These are phyloP conservation scores for Pasiphila rectangulata DNA, from an alignment of 2,888 invertebrate species.

Conservation along the genomic window DNA sequence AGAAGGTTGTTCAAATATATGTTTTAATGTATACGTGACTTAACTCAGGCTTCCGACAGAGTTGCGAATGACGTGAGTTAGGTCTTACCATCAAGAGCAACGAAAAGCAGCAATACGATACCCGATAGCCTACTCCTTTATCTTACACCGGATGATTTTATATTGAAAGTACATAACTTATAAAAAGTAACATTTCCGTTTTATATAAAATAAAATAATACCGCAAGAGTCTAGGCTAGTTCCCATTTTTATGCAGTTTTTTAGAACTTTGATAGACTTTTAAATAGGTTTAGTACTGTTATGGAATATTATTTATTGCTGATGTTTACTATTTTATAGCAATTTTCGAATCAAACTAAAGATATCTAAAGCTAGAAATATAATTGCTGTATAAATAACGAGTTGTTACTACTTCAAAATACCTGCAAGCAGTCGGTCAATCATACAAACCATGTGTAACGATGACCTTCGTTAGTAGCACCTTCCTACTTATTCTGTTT, in stretches of 20 bases:
- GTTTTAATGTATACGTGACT: constrained; percentile 55
- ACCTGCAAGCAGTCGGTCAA: constrained; percentile 25
- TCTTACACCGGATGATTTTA: neutral
- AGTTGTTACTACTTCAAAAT: constrained; percentile 23
- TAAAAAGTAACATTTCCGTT: too few species aligned
- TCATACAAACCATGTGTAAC: constrained; percentile 26
- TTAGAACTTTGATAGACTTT: too few species aligned
- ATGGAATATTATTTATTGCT: too few species aligned
- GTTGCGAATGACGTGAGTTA: constrained; percentile 17
- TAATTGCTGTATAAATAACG: constrained; percentile 19
- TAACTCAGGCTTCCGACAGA: constrained; percentile 37
- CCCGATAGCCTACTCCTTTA: constrained; percentile 3
- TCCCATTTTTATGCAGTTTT: too few species aligned
- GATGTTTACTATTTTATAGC: too few species aligned
- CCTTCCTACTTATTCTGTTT: constrained; percentile 9
- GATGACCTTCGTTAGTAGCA: constrained; percentile 25
- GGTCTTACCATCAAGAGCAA: constrained; percentile 8
- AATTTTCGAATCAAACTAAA: constrained; percentile 2
- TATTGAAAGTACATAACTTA: too few species aligned
- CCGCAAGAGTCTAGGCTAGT: too few species aligned
- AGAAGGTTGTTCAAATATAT: constrained; percentile 6
- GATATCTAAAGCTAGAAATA: neutral
- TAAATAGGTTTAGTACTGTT: too few species aligned
- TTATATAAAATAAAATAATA: too few species aligned
- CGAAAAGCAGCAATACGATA: neutral